Base-by-base conservation (phyloP, 2,797 vertebrate genomes). In the Brachyalestes nurse region DNA sequence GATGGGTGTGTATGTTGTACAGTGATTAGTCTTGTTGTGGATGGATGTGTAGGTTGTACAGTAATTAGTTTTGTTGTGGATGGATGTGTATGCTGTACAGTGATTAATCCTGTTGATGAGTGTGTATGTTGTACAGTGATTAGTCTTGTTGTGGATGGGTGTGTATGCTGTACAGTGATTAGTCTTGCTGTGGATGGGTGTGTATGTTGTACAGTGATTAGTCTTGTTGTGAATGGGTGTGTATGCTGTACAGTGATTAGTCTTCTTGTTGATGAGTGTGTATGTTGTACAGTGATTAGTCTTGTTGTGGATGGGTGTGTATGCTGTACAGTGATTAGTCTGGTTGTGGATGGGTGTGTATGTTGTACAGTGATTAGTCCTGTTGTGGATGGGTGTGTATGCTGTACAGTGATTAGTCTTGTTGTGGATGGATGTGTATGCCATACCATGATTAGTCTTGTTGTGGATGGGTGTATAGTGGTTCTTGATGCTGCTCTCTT, bases 401-500 rank as follows among this genome's bases (percentile, higher is more conserved):
- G 13, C 12, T 4, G 14, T 61, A 78, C 65, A 66, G 6, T 78
- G 77, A 40, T 78, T 78, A 16, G 8, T 19, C 16, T 58, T 62
- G 60, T 28, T 13, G 60, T 5, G 23, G 57, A 2, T 23, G 21
- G 0, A 70, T 64, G 77, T 79, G 77, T 72, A 55, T 21, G 72
- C 93, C 72, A 84, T 97, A 97, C 97, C 57, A 53, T 97, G 96
- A 90, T 97, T 97, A 42, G 93, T 93, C 80, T 94, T 93, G 2
- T 92, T 86, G 84, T 97, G 96, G 69, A 99, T 95, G 0, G 97
- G 97, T 0, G 97, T 99, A 92, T 98, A 98, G 72, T 98, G 97
- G 87, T 97, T 99, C 95, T 98, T 98, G 66, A 92, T 94, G 34
- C 95, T 94, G 89, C 96, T 97, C 61, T 98, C 97, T 95, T 98